Evolutionary conservation across 2,888 invertebrate species (phyloP).

Genomic region (Phyllotreta striolata): DNA sequence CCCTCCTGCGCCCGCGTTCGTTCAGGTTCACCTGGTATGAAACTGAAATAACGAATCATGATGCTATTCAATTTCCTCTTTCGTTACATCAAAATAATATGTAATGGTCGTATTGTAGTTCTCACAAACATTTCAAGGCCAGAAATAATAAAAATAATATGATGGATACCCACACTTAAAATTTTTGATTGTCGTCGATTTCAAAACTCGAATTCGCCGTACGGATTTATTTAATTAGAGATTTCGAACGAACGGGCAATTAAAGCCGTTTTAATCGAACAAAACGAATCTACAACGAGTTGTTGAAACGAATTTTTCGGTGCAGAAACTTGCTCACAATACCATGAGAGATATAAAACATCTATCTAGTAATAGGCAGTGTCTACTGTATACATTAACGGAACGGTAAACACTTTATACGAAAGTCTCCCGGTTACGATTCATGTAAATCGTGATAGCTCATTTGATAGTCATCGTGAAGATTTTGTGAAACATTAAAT

Average conservation of each 20-base stretch:
- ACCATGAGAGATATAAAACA: no score
- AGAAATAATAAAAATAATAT: conserved; percentile 38
- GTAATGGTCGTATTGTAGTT: conserved; percentile 39
- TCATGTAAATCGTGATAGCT: conserved; percentile 34
- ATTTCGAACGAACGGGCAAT: no score
- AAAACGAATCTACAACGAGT: no score
- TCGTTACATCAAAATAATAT: conserved; percentile 40
- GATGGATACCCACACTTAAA: conserved; percentile 25
- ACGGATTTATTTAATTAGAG: no score
- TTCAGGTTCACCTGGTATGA: conserved; percentile 33
- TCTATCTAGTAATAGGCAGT: not conserved
- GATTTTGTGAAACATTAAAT: conserved; percentile 35
- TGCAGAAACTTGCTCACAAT: no score
- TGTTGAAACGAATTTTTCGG: no score
- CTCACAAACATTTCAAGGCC: conserved; percentile 42
- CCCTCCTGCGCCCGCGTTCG: not conserved
- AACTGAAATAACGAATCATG: conserved; percentile 41
- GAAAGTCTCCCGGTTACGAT: conserved; percentile 26
- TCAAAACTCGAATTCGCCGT: no score
- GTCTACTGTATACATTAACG: conserved; percentile 33
- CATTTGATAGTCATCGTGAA: conserved; percentile 29
- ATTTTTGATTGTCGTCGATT: conserved; percentile 13
- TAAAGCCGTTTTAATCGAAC: no score
- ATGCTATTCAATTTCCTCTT: conserved; percentile 42
- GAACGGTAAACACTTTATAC: conserved; percentile 30